Base-by-base conservation (phyloP, 2,113 vertebrate species). In the Phyllostomus hastatus region DNA sequence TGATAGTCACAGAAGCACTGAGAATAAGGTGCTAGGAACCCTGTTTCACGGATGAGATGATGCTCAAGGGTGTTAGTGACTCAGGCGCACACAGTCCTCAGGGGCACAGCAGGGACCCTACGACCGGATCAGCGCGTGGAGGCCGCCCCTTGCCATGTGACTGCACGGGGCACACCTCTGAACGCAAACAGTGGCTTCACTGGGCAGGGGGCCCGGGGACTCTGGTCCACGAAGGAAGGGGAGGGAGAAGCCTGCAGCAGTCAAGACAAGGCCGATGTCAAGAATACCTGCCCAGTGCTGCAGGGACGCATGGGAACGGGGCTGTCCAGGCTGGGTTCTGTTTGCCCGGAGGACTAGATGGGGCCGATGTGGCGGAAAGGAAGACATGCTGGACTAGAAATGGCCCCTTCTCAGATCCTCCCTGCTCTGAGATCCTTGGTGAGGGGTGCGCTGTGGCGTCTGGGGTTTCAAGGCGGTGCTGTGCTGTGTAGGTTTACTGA, bases 41-140 rank as follows among this genome's bases (percentile, higher is more conserved):
- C 43, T 43, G 5, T 85, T 82, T 83, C 86, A 41, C 10, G 1
- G 3, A 73, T 10, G 12, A 10, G 24, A 16, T 70, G 81, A 69
- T 2, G 0, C 76, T 22, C 43, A 90, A 54, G 33, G 54, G 35
- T 24, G 4, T 61, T 82, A 41, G 28, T 83, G 90, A 78, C 73
- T 70, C 69, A 70, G 67, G 52, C 33, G 38, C 1, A 10, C 50
- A 26, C 9, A 24, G 57, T 75, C 7, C 4, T 1, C 38, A 17
- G 41, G 22, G 41, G 28, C 64, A 43, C 1, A 7, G 41, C 38
- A 43, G 54, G 84, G 57, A 57, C 22, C 12, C 10, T 17, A 16
- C 0, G 2, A 2, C 26, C 0, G 1, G 50, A 4, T 28, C 41
- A 19, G 35, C 16, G 5, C 0, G 10, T 61, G 15, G 24, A 54